Percentiles rank a stretch among this genome's conserved stretches.
phyloP scores from a whole-genome alignment of 2,888 invertebrate genomes.

The Balanococcus diminutus region DNA sequence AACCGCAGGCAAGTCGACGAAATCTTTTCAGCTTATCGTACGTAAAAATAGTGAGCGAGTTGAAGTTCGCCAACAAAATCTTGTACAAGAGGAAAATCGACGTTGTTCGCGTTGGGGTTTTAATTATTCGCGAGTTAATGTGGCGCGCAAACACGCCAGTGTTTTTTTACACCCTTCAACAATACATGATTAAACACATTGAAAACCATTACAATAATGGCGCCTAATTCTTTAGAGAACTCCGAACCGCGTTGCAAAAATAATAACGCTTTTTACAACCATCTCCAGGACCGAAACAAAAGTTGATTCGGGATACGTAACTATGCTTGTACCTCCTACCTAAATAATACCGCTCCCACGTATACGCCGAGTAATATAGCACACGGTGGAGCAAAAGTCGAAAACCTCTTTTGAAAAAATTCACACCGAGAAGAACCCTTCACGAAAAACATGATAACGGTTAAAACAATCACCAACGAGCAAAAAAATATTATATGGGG shows the following conservation, averaged over 20 bases:
- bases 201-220: slow-evolving; percentile 38
- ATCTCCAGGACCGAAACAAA: slow-evolving; percentile 9
- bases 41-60: background rate
- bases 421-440: background rate
- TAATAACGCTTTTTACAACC: slow-evolving; percentile 28
- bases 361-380: too few species aligned
- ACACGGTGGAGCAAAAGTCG: background rate
- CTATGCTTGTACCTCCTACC: background rate
- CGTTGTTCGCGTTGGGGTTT: background rate
- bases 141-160: slow-evolving; percentile 29
- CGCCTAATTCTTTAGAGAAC: slow-evolving; percentile 26
- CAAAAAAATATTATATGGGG: background rate
- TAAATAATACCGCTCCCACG: background rate
- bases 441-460: background rate
- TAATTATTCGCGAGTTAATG: slow-evolving; percentile 24
- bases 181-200: slow-evolving; percentile 38
- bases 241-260: background rate
- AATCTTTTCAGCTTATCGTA: background rate
- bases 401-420: slow-evolving; percentile 28
- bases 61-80: background rate
- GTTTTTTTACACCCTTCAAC: slow-evolving; percentile 42
- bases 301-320: background rate
- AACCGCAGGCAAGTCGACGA: background rate
- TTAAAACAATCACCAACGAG: slow-evolving; percentile 11
- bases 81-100: background rate